Evolutionary conservation across 2,113 vertebrate genomes (phyloP).

Genomic region (Cariama cristata): DNA sequence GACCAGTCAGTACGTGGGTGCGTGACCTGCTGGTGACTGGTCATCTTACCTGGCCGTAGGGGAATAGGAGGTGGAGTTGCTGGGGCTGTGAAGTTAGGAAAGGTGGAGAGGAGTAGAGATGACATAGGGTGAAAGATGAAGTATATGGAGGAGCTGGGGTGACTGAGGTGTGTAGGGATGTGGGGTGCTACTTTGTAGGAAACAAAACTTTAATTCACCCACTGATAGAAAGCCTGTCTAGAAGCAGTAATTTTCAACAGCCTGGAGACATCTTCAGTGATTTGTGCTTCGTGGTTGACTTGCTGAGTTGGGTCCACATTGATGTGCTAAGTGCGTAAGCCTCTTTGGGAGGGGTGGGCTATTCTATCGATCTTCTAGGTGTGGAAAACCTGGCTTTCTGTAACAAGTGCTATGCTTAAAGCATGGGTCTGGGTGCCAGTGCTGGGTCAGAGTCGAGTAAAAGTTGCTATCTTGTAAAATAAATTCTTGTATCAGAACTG

Average conservation of each 20-base stretch:
- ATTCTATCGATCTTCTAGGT: accelerated
- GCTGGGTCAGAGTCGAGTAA: background rate
- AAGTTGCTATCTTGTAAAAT: background rate
- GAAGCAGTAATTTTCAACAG: background rate
- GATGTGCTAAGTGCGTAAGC: background rate
- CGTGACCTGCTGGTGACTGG: background rate
- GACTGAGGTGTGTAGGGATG: background rate
- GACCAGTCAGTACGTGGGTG: background rate
- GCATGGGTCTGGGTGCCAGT: background rate
- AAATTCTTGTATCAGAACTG: background rate
- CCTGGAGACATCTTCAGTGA: background rate
- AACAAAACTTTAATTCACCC: background rate
- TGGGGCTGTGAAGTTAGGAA: background rate
- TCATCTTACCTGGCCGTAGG: background rate
- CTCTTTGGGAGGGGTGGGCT: background rate
- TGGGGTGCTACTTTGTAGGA: background rate
- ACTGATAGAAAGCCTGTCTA: background rate
- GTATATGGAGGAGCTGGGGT: background rate
- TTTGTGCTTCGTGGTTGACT: background rate
- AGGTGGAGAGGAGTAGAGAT: background rate
- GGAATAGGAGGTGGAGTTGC: background rate
- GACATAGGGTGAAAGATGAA: background rate
- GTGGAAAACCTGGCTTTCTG: background rate
- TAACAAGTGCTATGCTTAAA: background rate
- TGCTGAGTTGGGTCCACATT: background rate